Evolutionary conservation across 2,888 invertebrate genomes (phyloP).

Genomic region (Drosophila lacicola): DNA sequence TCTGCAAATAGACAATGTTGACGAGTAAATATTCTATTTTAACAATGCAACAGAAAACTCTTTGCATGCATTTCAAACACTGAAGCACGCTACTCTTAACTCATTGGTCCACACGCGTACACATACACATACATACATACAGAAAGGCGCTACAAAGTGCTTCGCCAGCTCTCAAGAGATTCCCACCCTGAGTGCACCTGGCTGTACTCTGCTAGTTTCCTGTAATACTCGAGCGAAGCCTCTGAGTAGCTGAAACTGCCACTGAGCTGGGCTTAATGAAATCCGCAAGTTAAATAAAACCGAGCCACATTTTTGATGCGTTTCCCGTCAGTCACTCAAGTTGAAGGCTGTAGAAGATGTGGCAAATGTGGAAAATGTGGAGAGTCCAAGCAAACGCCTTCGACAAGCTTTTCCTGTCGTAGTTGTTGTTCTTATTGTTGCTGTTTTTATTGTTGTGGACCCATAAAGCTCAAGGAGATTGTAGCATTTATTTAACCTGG

Average conservation of each 20-base stretch:
- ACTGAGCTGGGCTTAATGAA: constrained; percentile 54
- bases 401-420: constrained; percentile 45
- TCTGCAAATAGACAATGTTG: constrained; percentile 42
- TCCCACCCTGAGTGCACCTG: constrained; percentile 39
- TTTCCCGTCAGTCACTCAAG: constrained; percentile 48
- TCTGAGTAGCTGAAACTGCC: constrained; percentile 50
- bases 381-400: constrained; percentile 45
- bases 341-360: constrained; percentile 36
- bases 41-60: constrained; percentile 44
- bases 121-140: constrained; percentile 20
- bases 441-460: constrained; percentile 28
- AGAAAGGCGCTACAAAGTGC: constrained; percentile 11
- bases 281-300: constrained; percentile 58
- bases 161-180: constrained; percentile 31
- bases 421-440: constrained; percentile 14
- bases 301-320: constrained; percentile 48
- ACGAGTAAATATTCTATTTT: constrained; percentile 36
- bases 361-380: constrained; percentile 14
- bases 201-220: constrained; percentile 47
- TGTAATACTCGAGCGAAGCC: constrained; percentile 39
- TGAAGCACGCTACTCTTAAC: constrained; percentile 19
- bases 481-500: constrained; percentile 16
- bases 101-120: constrained; percentile 21
- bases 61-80: constrained; percentile 47
- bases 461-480: constrained; percentile 65